Conservation (phyloP, 1,140 invertebrate genomes). For the Coptotermes formosanus region DNA sequence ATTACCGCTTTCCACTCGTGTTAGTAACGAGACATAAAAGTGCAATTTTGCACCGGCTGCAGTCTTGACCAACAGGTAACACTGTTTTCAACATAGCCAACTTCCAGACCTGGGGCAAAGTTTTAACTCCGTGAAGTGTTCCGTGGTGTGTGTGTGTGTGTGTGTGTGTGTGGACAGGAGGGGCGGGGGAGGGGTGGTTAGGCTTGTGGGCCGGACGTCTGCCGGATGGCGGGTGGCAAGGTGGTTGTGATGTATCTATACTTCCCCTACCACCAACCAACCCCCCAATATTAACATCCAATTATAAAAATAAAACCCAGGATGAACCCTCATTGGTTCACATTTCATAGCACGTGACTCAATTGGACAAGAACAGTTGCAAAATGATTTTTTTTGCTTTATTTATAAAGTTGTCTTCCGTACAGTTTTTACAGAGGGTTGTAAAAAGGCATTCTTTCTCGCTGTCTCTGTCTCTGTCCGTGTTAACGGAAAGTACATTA, state of each 20-base stretch:
- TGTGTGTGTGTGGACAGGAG: neutral
- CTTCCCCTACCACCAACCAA: neutral
- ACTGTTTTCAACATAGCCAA: no score
- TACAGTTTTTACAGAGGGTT: neutral
- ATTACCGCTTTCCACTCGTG: no score
- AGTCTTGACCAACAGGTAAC: no score
- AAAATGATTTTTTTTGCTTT: neutral
- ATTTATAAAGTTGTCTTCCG: neutral
- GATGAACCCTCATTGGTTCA: neutral
- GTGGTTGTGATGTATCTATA: neutral
- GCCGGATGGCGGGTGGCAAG: neutral
- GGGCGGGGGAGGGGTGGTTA: neutral
- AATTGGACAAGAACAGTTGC: neutral
- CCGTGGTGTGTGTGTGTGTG: neutral
- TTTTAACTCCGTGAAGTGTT: no score
- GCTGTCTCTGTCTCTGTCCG: no score
- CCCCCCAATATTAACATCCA: conserved; percentile 6
- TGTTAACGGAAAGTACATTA: no score
- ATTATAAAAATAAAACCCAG: neutral
- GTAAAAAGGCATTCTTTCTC: neutral
- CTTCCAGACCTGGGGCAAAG: no score
- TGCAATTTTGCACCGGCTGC: no score
- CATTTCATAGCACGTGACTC: neutral
- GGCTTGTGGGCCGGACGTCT: neutral
- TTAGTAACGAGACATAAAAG: no score